Base-by-base conservation (phyloP, 2,113 vertebrate species). In the Hyaena hyaena region DNA sequence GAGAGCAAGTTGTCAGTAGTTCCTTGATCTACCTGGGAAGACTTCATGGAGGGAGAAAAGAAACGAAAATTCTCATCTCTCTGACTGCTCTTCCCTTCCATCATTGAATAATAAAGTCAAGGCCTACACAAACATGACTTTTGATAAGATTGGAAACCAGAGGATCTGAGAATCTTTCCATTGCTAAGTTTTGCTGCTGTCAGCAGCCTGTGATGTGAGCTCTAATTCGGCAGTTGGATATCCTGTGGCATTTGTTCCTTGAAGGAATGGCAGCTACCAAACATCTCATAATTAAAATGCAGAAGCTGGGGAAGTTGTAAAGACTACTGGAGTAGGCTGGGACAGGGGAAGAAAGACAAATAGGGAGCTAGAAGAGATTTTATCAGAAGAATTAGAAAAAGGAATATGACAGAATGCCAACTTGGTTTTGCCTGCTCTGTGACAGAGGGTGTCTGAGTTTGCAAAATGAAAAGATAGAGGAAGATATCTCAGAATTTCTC, bases 231-330 rank as follows among this genome's bases (percentile, higher is more conserved):
- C 69, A 89, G 19, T 50, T 66, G 80, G 16, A 35, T 90, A 83
- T 90, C 55, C 77, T 45, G 23, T 35, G 33, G 19, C 4, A 88
- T 80, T 96, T 93, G 10, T 90, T 96, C 23, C 80, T 90, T 87
- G 39, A 88, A 96, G 74, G 24, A 96, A 90, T 61, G 82, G 76
- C 58, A 94, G 50, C 24, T 71, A 96, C 12, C 31, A 92, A 96
- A 69, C 23, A 80, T 63, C 45, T 94, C 61, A n/a, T 91, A 63
- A 97, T 96, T 93, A 97, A 95, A 97, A 85, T 69, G 19, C 33
- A 73, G 43, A 95, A 66, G 43, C 68, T 80, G 7, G 55, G 14
- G 55, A 77, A 85, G 33, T 50, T 73, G 55, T 21, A 80, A 63
- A 79, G 48, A 28, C 74, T 95, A 39, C n/a, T 90, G 12, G 7